Evolutionary conservation across 2,888 invertebrate genomes (phyloP), one percentile per base, ranked within the genome.

Genomic region (Meloe dianella): DNA sequence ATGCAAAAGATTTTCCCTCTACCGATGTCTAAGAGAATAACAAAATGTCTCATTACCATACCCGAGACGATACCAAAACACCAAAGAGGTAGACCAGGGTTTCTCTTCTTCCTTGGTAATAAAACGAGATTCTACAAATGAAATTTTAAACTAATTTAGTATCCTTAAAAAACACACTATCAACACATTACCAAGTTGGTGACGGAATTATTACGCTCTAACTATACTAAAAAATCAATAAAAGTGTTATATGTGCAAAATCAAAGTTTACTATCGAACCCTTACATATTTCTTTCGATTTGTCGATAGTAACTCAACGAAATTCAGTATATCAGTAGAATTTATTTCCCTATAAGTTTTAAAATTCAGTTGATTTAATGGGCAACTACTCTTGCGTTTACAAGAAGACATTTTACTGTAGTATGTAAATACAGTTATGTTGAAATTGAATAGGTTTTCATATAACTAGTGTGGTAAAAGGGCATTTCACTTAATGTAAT

Each of bases 281-380:
- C 54, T 54, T 47, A 47, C 47, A 47, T 47, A 47, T 47, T 47
- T 47, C 47, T 47, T 22, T 47, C 47, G 20, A 20, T 47, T 24
- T 54, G 4, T 12, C 24, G 54, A 22, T 24, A 24, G 54, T 54
- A 54, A 24, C 12, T 54, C 54, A 24, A 54, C 24, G 24, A 24
- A 54, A 54, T 24, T 20, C 12, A 24, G 12, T 54, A 54, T 54
- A 24, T 54, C 24, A 54, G 2, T 24, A 14, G 24, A 54, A 54
- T 54, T 54, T 54, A 54, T 22, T 54, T 14, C 12, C 24, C 54
- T 24, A 54, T 54, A 54, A 54, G 54, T 54, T 24, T 54, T 54
- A 22, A 54, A 54, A 24, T 54, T 22, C 12, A 22, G 20, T 54
- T 54, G 54, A 54, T 24, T 54, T 12, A 24, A 54, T 24, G 47